Evolutionary conservation across 2,113 vertebrate species (phyloP).

Genomic region (Ranitomeya variabilis): DNA sequence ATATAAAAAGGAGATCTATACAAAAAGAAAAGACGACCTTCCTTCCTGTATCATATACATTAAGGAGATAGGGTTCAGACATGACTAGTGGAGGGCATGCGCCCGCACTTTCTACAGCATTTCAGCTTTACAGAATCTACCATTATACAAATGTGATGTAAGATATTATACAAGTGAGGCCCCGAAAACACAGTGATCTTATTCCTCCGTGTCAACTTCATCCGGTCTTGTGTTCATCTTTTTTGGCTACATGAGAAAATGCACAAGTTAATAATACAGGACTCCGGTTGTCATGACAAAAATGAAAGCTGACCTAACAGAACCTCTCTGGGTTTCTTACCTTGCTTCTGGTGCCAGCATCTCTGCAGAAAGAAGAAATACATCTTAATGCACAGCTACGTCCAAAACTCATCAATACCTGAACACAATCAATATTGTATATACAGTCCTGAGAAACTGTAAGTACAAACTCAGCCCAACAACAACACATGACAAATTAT

Average conservation of each 20-base stretch:
- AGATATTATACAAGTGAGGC: neutral
- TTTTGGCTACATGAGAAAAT: slow-evolving; percentile 48
- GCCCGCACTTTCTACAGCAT: neutral
- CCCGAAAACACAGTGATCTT: neutral
- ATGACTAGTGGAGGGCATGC: neutral
- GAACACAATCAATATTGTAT: too few species aligned
- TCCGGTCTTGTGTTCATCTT: slow-evolving; percentile 58
- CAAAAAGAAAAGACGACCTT: neutral
- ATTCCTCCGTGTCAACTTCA: slow-evolving; percentile 60
- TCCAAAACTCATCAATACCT: too few species aligned
- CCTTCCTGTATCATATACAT: neutral
- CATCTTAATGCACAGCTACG: neutral
- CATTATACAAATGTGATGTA: neutral
- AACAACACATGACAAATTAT: too few species aligned
- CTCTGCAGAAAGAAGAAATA: neutral
- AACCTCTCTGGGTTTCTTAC: neutral
- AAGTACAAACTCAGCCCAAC: too few species aligned
- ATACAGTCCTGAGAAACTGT: too few species aligned
- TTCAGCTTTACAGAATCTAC: neutral
- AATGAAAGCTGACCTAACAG: too few species aligned
- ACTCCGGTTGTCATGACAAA: neutral
- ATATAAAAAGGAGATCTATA: neutral
- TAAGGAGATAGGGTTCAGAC: neutral
- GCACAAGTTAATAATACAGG: neutral
- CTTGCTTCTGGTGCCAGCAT: neutral